Conservation (phyloP, 2,113 vertebrate species). For the Nesoenas mayeri region DNA sequence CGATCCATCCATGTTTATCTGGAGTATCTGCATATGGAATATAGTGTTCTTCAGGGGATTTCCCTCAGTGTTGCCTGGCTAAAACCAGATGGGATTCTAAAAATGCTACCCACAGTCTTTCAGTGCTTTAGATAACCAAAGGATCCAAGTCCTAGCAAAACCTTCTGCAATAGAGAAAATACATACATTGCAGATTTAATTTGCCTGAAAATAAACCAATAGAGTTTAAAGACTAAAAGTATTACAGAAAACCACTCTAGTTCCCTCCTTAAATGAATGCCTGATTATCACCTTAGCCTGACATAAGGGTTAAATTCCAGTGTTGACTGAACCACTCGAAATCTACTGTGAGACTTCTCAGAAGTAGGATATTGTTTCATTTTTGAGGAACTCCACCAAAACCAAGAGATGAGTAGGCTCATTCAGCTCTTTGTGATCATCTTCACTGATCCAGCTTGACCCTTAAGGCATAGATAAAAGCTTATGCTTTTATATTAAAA, state of each 20-base stretch:
- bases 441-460: not conserved
- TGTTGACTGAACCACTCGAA: not conserved
- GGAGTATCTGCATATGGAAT: not conserved
- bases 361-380: not conserved
- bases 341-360: not conserved
- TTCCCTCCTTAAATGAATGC: not conserved
- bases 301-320: not conserved
- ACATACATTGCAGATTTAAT: not conserved
- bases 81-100: not conserved
- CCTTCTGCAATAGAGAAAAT: not conserved
- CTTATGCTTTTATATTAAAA: not conserved
- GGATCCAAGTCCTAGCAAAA: not conserved
- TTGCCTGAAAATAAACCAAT: not conserved
- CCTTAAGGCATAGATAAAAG: not conserved
- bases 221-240: not conserved
- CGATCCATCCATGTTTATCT: not conserved
- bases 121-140: not conserved
- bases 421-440: not conserved
- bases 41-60: not conserved
- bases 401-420: not conserved
- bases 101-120: not conserved
- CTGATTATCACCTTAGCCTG: not conserved
- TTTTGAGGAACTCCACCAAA: not conserved
- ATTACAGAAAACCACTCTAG: not conserved
- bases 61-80: not conserved